These are phyloP conservation scores for Acrobasis consociella DNA, from an alignment of 2,888 invertebrate genomes.

Conservation along the genomic window DNA sequence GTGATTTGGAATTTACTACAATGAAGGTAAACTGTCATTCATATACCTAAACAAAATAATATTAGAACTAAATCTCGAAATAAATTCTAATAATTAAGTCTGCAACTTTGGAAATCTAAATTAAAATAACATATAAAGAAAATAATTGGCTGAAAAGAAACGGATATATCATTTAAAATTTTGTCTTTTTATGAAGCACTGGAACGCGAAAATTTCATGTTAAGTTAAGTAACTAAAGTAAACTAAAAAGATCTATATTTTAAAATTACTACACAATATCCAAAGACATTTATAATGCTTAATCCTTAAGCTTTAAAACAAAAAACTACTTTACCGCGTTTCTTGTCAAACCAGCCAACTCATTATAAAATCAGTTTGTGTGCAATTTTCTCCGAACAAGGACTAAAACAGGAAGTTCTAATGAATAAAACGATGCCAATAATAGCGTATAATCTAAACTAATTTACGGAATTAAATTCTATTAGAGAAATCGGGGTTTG, in stretches of 20 bases:
- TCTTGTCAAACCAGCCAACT: background rate
- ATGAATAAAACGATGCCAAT: constrained; percentile 48
- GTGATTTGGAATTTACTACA: constrained; percentile 20
- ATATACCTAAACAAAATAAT: background rate
- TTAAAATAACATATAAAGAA: too few species aligned
- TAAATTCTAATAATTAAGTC: too few species aligned
- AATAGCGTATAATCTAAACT: constrained; percentile 47
- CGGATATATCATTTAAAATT: too few species aligned
- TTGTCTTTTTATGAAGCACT: too few species aligned
- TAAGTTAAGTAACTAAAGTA: too few species aligned
- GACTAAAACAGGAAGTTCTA: constrained; percentile 61
- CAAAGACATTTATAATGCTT: too few species aligned
- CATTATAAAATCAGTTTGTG: constrained; percentile 7
- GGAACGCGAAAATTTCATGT: too few species aligned
- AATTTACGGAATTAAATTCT: constrained; percentile 65
- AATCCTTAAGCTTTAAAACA: background rate
- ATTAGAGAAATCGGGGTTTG: constrained; percentile 55
- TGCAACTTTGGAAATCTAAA: too few species aligned
- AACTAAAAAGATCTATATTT: too few species aligned
- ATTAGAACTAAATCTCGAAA: background rate
- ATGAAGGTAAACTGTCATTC: background rate
- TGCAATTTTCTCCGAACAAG: constrained; percentile 11
- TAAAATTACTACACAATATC: too few species aligned
- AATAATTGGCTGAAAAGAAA: too few species aligned
- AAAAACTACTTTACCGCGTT: background rate